phyloP scores from a whole-genome alignment of 2,888 invertebrate genomes.

The Bruchidius siliquastri region DNA sequence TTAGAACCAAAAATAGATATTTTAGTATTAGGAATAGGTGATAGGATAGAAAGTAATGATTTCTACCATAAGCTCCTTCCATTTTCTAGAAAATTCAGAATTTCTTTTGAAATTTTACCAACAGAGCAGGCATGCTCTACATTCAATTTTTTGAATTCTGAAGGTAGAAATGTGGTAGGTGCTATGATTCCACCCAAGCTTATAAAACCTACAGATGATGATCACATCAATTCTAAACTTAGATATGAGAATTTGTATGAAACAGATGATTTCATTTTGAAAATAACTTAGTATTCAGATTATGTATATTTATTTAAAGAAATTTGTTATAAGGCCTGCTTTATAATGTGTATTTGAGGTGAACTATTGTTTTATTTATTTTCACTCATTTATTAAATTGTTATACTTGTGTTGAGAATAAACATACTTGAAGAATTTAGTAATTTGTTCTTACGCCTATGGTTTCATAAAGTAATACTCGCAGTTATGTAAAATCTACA shows the following conservation, averaged over 20 bases:
- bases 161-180: conserved; percentile 66
- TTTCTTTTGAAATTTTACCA: conserved; percentile 74
- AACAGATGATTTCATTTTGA: conserved; percentile 37
- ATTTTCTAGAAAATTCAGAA: conserved; percentile 52
- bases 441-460: too few relatives aligned
- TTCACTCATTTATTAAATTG: too few relatives aligned
- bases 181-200: conserved; percentile 65
- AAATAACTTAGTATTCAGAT: too few relatives aligned
- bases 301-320: neutral
- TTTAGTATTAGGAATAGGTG: conserved; percentile 69
- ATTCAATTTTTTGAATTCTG: conserved; percentile 87
- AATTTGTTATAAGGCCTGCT: neutral
- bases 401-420: too few relatives aligned
- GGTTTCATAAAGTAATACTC: too few relatives aligned
- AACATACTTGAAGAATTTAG: too few relatives aligned
- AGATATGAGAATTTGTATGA: conserved; percentile 55
- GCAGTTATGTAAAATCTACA: too few relatives aligned
- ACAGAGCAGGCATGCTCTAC: conserved; percentile 83
- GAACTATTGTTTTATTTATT: too few relatives aligned
- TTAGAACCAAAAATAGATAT: conserved; percentile 84
- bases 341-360: too few relatives aligned
- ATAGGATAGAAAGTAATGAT: conserved; percentile 44
- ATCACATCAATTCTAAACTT: conserved; percentile 53
- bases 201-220: conserved; percentile 55
- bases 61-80: conserved; percentile 46